Conservation (phyloP, 2,113 vertebrate species). For the Nesogale talazaci region DNA sequence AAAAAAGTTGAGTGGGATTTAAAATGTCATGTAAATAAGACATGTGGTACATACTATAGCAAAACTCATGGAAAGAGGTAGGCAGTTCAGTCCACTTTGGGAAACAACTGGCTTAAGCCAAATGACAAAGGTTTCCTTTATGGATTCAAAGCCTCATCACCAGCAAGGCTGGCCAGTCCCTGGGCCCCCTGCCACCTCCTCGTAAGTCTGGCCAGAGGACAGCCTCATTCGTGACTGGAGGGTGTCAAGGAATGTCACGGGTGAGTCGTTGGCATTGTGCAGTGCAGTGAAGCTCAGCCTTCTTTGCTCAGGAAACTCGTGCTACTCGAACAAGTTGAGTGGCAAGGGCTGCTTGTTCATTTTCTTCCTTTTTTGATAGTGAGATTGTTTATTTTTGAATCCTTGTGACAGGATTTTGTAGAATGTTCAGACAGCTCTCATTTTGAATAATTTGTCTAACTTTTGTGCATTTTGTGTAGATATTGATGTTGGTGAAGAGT, state of each 20-base stretch:
- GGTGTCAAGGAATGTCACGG: background rate
- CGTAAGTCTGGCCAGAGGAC: background rate
- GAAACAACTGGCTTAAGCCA: background rate
- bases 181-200: background rate
- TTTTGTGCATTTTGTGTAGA: slow-evolving; percentile 88
- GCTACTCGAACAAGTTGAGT: background rate
- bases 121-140: background rate
- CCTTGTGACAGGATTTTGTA: background rate
- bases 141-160: background rate
- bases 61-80: background rate
- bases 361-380: background rate
- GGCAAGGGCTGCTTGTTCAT: background rate
- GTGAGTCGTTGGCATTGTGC: background rate
- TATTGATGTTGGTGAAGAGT: slow-evolving; percentile 92
- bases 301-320: background rate
- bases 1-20: background rate
- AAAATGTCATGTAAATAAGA: background rate
- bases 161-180: background rate
- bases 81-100: background rate
- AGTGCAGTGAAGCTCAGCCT: background rate
- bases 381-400: background rate
- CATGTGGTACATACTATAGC: background rate
- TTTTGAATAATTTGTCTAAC: slow-evolving; percentile 57
- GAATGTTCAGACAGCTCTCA: background rate
- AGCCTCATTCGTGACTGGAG: background rate